Evolutionary conservation across 2,888 invertebrate genomes (phyloP).

Genomic region (Glaucopsyche alexis): DNA sequence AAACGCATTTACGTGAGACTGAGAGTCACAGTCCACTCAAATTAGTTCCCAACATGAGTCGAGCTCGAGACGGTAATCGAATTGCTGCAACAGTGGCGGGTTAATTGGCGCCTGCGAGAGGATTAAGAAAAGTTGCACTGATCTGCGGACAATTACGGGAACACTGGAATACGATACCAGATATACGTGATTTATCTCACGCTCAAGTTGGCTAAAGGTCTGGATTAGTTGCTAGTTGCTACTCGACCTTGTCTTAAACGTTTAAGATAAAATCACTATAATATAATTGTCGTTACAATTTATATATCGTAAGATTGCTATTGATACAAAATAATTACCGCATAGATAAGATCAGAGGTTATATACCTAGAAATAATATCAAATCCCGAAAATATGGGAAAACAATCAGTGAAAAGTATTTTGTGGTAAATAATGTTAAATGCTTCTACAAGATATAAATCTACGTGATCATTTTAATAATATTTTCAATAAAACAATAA

Average conservation of each 20-base stretch:
- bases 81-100: slow-evolving; percentile 49
- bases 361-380: no score
- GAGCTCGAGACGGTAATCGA: slow-evolving; percentile 51
- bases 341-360: no score
- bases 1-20: slow-evolving; percentile 38
- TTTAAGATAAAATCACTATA: not conserved
- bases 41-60: slow-evolving; percentile 57
- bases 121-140: slow-evolving; percentile 43
- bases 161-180: not conserved
- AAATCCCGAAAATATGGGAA: no score
- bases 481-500: no score
- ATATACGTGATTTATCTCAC: slow-evolving; percentile 33
- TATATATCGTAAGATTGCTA: no score
- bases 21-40: slow-evolving; percentile 50
- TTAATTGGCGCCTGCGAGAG: slow-evolving; percentile 49
- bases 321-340: no score
- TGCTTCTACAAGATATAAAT: no score
- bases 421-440: no score
- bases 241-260: not conserved
- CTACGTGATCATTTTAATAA: no score
- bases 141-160: slow-evolving; percentile 45
- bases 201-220: not conserved
- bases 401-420: no score
- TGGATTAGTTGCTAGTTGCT: not conserved
- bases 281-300: no score